Percentiles rank a stretch among this genome's conserved stretches.
Conservation (phyloP, 2,888 invertebrate species). For the Abscondita cerata region DNA sequence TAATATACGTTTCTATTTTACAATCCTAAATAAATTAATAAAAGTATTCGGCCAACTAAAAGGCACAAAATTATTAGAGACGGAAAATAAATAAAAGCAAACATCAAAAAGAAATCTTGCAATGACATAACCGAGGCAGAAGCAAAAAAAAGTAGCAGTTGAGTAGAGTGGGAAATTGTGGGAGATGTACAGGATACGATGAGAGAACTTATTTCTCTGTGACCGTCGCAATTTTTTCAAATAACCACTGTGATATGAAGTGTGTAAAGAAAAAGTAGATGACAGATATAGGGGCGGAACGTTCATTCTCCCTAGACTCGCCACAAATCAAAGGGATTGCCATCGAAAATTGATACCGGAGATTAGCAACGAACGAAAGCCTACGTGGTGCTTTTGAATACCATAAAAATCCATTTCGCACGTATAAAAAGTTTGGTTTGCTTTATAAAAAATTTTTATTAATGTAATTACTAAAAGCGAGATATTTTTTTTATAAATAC, state of each 20-base stretch:
- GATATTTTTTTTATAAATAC: no score
- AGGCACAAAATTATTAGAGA: slow-evolving; percentile 37
- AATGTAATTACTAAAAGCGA: no score
- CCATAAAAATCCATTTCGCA: slow-evolving; percentile 15
- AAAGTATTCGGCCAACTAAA: slow-evolving; percentile 27
- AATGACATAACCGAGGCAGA: slow-evolving; percentile 33
- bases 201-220: slow-evolving; percentile 17
- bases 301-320: slow-evolving; percentile 32
- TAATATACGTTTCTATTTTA: not conserved
- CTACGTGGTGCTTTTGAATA: slow-evolving; percentile 25
- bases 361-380: slow-evolving; percentile 28
- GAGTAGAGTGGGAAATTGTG: slow-evolving; percentile 12
- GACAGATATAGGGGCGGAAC: slow-evolving; percentile 34
- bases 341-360: slow-evolving; percentile 36
- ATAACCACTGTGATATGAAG: slow-evolving; percentile 22
- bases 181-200: slow-evolving; percentile 17
- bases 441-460: no score
- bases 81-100: slow-evolving; percentile 39
- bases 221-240: slow-evolving; percentile 28
- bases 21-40: slow-evolving; percentile 38
- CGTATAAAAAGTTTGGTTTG: not conserved
- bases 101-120: slow-evolving; percentile 40
- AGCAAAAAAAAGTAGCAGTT: slow-evolving; percentile 22
- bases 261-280: slow-evolving; percentile 34
- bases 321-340: slow-evolving; percentile 37